Evolutionary conservation across 2,888 invertebrate species (phyloP), one percentile per base, ranked within the genome.

Genomic region (Neuroscelio doddi): DNA sequence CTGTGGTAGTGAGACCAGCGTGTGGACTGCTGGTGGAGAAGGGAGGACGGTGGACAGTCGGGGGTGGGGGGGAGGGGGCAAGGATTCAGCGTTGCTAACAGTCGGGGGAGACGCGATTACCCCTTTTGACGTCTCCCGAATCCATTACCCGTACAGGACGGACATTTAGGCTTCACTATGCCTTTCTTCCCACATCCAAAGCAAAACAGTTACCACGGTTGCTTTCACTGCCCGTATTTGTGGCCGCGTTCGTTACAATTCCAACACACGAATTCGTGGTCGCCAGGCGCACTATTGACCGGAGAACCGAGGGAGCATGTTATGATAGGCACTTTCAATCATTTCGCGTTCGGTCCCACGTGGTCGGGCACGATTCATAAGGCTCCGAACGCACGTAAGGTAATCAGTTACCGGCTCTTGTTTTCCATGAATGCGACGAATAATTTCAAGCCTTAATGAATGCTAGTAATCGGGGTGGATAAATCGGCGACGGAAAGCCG

Each of bases 181-280:
- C 21, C 30, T 0, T 17, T 29, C 21, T 21, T 30, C 3, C 50
- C 50, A 21, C 50, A 50, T 1, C 50, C 41, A 16, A 29, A 50
- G 17, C 50, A 41, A n/a, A 50, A 50, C 1, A 30, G 27, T 3
- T 10, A 30, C n/a, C 50, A 10, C 1, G 7, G 1, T 8, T 17
- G 16, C 0, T 5, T 1, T n/a, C 50, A 50, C 9, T 29, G 12
- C 3, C 9, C 8, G 14, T 50, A 41, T 0, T 21, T 26, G 16
- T 50, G 41, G 10, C 50, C 41, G 1, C 9, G 3, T 14, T 41
- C 15, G 1, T 16, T 15, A 41, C 50, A 50, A 30, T 50, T 50
- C 50, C 50, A 39, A 7, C 50, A 50, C n/a, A n/a, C n/a, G n/a
- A n/a, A n/a, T n/a, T n/a, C n/a, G n/a, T n/a, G n/a, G n/a, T n/a